A percentile compares a stretch with the other conserved stretches of the same genome.
These are phyloP conservation scores for Drosophila koepferae DNA, from an alignment of 2,888 invertebrate genomes.

Conservation along the genomic window DNA sequence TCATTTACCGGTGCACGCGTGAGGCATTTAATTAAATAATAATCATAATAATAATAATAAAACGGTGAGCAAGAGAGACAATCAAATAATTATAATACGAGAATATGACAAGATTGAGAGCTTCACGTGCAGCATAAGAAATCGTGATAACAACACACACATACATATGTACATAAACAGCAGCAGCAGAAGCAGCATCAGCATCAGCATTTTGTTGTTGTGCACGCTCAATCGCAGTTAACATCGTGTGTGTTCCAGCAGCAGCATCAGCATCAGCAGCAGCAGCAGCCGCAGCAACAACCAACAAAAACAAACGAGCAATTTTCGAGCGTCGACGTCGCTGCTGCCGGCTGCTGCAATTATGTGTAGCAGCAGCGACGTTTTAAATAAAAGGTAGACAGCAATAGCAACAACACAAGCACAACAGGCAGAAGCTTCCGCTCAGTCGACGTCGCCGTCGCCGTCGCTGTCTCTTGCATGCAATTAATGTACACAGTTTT, in stretches of 20 bases:
- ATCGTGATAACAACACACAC: constrained; percentile 62
- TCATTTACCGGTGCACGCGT: constrained; percentile 46
- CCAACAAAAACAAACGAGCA: constrained; percentile 53
- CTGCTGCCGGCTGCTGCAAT: constrained; percentile 61
- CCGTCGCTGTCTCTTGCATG: constrained; percentile 37
- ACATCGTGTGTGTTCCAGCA: constrained; percentile 58
- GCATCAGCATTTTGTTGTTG: constrained; percentile 41
- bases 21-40: constrained; percentile 26
- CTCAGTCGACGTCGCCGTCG: constrained; percentile 11
- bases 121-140: constrained; percentile 58
- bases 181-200: constrained; percentile 29
- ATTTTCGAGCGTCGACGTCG: constrained; percentile 57
- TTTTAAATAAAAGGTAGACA: constrained; percentile 64
- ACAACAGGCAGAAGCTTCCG: constrained; percentile 30
- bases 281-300: constrained; percentile 22
- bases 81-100: constrained; percentile 50
- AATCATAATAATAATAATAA: constrained; percentile 24
- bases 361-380: constrained; percentile 55
- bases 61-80: constrained; percentile 39
- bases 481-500: constrained; percentile 59
- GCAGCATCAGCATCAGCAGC: constrained; percentile 31
- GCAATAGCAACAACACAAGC: constrained; percentile 31
- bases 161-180: neutral
- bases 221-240: constrained; percentile 55
- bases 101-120: constrained; percentile 51